Evolutionary conservation across 1,140 invertebrate genomes (phyloP), one percentile per base, ranked within the genome.

Genomic region (Sminthurides bifidus): DNA sequence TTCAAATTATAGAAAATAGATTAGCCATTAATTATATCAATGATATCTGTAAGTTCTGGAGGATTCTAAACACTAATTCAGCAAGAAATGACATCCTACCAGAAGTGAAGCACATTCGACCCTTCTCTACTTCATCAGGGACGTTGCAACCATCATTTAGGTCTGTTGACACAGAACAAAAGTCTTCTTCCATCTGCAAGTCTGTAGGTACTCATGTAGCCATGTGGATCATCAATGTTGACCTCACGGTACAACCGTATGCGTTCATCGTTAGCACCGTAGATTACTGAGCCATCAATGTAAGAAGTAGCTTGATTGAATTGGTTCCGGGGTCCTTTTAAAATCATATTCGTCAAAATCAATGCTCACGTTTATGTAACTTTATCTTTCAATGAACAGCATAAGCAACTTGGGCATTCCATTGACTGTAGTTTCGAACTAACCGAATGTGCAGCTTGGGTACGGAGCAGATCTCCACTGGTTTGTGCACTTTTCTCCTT

Each of bases 261-360:
- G 23, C 76, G 81, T 37, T 81, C 76, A 15, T 82, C 79, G 37
- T 81, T 84, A 68, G 84, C 92, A 33, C 89, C 90, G 68, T 96
- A 97, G 10, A 97, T 79, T 24, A 83, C 83, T 0, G 92, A 95
- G 1, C 79, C 92, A 68, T 97, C 92, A 21, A 97, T 78, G 66
- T 79, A 97, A 3, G 87, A 81, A 0, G 92, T 94, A 10, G 91
- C 75, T 41, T 70, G 31, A 52, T 64, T 60, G 30, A 60, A 60
- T 44, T 58, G 56, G 10, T 52, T 29, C 27, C 56, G 2, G 33
- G 56, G 56, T 15, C 56, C 56, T 57, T 12, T 5, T 12, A 8
- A 41, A 41, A 10, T 12, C 14, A 41, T 10, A 10, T 41, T 12
- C 5, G 17, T 41, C 8, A 19, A 12, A 19, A 8, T 10, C n/a